phyloP scores from a whole-genome alignment of 53 echinoderm and acorn worm species.

The Paracentrotus lividus region DNA sequence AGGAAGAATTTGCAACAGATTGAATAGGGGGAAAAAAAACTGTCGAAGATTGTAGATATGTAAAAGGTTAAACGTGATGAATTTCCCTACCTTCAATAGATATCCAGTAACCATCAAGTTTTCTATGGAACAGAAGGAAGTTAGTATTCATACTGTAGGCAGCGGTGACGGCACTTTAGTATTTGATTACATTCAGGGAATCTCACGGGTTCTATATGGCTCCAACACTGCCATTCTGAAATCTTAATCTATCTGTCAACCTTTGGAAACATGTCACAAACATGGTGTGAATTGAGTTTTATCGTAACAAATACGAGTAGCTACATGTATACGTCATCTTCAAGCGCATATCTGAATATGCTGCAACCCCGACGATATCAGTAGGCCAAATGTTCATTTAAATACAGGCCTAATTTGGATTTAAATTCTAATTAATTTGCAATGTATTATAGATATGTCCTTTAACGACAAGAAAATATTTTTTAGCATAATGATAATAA shows the following conservation, averaged over 20 bases:
- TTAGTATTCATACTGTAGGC: constrained; percentile 17
- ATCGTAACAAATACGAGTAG: too few relatives aligned
- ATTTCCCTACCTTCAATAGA: neutral
- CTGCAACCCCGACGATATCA: too few relatives aligned
- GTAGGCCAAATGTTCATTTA: too few relatives aligned
- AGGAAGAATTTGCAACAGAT: neutral
- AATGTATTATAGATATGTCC: too few relatives aligned
- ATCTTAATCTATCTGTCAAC: constrained; percentile 17
- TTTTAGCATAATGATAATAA: too few relatives aligned
- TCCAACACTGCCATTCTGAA: neutral
- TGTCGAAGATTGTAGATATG: neutral
- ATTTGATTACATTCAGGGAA: neutral
- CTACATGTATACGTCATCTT: too few relatives aligned
- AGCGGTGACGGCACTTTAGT: neutral
- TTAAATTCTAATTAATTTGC: too few relatives aligned
- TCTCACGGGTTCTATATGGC: neutral
- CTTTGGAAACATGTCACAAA: neutral
- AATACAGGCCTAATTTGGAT: too few relatives aligned
- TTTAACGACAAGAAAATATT: too few relatives aligned
- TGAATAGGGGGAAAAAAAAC: neutral
- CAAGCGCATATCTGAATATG: too few relatives aligned
- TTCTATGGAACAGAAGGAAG: neutral
- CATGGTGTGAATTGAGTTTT: too few relatives aligned
- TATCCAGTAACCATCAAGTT: neutral
- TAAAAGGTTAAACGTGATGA: neutral